phyloP scores from a whole-genome alignment of 2,888 invertebrate genomes.

The Andrena chrysosceles region DNA sequence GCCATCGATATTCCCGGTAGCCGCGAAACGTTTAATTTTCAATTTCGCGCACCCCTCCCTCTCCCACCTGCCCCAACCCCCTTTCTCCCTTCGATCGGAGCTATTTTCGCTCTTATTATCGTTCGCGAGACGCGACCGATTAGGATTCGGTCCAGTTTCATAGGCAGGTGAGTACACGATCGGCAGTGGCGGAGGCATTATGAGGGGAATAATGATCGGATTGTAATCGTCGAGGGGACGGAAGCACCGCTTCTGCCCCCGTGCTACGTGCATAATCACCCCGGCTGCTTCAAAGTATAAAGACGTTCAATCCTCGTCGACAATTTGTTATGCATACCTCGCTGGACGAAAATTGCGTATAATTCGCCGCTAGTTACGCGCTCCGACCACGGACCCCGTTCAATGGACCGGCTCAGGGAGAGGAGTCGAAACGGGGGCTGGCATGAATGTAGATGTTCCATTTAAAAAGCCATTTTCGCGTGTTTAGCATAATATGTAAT shows the following conservation, averaged over 20 bases:
- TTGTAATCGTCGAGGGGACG: constrained; percentile 78
- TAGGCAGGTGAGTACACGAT: constrained; percentile 67
- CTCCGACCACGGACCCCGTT: constrained; percentile 25
- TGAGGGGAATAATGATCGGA: constrained; percentile 79
- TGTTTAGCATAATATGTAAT: constrained; percentile 82
- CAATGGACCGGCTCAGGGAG: neutral
- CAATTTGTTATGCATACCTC: constrained; percentile 80
- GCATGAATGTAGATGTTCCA: constrained; percentile 83
- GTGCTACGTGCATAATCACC: constrained; percentile 66
- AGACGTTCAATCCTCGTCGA: constrained; percentile 74
- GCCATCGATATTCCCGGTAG: constrained; percentile 38
- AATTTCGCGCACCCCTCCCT: constrained; percentile 33
- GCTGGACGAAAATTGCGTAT: constrained; percentile 78
- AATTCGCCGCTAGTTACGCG: constrained; percentile 73
- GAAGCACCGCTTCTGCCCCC: constrained; percentile 63
- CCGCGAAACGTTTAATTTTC: constrained; percentile 75
- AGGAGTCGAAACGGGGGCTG: constrained; percentile 41
- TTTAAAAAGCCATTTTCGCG: constrained; percentile 83
- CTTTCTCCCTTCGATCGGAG: constrained; percentile 6
- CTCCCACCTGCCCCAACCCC: neutral
- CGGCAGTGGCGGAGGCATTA: constrained; percentile 55
- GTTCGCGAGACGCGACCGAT: constrained; percentile 55
- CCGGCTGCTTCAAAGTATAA: constrained; percentile 70
- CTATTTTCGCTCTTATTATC: constrained; percentile 55
- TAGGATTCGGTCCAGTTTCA: constrained; percentile 49